Conservation (phyloP, 2,113 vertebrate species). For the Montifringilla adamsi region DNA sequence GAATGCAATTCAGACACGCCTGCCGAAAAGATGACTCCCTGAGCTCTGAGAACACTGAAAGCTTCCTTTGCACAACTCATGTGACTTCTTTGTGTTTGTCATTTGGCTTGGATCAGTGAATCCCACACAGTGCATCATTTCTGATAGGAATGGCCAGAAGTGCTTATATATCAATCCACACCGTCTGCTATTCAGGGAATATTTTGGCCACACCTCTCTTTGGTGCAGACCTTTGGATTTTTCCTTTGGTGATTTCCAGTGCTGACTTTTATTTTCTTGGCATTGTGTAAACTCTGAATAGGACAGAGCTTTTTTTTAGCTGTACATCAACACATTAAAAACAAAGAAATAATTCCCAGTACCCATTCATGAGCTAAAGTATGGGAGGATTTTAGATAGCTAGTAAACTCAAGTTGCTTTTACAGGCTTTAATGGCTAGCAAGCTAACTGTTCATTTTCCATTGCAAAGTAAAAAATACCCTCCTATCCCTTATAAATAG, state of each 20-base stretch:
- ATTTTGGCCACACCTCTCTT: slow-evolving; percentile 10
- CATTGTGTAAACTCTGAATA: neutral
- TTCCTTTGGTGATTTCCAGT: neutral
- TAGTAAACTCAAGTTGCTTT: neutral
- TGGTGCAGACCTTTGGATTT: neutral
- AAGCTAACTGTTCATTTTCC: neutral
- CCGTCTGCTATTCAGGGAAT: neutral
- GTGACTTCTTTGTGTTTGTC: slow-evolving; percentile 53
- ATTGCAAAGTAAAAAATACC: slow-evolving; percentile 8
- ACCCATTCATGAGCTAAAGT: neutral
- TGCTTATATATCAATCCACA: slow-evolving; percentile 19
- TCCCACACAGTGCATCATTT: slow-evolving; percentile 30
- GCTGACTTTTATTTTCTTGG: neutral
- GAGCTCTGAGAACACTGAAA: slow-evolving; percentile 21
- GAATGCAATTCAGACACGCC: neutral
- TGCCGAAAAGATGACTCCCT: neutral
- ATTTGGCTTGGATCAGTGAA: slow-evolving; percentile 51
- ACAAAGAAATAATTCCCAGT: neutral
- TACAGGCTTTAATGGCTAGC: neutral
- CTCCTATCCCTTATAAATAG: slow-evolving; percentile 40
- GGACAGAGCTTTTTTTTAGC: neutral
- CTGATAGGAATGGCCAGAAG: slow-evolving; percentile 23
- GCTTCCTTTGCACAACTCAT: slow-evolving; percentile 48
- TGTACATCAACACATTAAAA: neutral
- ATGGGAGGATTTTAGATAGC: neutral